These are phyloP conservation scores for Petrocephalus schoutedeni DNA, from an alignment of 2,797 vertebrate species.

Conservation along the genomic window DNA sequence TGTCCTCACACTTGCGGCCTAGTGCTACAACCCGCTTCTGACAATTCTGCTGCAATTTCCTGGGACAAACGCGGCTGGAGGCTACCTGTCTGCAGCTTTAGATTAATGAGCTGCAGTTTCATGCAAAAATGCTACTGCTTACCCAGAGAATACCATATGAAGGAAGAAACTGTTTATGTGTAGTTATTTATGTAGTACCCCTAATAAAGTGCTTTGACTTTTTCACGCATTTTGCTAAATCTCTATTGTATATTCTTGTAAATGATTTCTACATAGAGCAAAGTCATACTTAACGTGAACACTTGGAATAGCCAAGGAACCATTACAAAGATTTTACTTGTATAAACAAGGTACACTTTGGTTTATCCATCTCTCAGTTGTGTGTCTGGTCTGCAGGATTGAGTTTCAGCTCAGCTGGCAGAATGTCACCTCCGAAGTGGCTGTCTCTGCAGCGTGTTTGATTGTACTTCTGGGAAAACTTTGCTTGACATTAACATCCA, in stretches of 20 bases:
- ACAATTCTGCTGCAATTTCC: not conserved
- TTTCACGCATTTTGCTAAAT: too few species aligned
- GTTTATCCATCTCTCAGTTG: not conserved
- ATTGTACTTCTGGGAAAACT: not conserved
- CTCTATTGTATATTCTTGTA: not conserved
- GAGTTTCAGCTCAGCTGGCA: not conserved
- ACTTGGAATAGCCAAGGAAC: not conserved
- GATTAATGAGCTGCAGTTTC: not conserved
- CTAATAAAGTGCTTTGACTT: too few species aligned
- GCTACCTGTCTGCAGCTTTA: not conserved
- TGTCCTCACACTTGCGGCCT: not conserved
- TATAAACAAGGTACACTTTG: not conserved
- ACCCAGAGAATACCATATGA: not conserved
- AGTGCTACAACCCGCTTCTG: not conserved
- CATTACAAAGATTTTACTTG: not conserved
- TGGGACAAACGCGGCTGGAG: not conserved
- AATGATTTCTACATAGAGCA: not conserved
- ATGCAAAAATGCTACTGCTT: not conserved
- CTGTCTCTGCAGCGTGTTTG: not conserved
- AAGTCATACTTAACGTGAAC: not conserved
- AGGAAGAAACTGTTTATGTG: not conserved
- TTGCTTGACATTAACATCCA: not conserved
- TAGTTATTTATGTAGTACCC: not conserved
- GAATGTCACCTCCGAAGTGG: not conserved
- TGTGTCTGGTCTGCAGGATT: not conserved